These are phyloP conservation scores for Alethe diademata DNA, from an alignment of 2,113 vertebrate species.

Conservation along the genomic window DNA sequence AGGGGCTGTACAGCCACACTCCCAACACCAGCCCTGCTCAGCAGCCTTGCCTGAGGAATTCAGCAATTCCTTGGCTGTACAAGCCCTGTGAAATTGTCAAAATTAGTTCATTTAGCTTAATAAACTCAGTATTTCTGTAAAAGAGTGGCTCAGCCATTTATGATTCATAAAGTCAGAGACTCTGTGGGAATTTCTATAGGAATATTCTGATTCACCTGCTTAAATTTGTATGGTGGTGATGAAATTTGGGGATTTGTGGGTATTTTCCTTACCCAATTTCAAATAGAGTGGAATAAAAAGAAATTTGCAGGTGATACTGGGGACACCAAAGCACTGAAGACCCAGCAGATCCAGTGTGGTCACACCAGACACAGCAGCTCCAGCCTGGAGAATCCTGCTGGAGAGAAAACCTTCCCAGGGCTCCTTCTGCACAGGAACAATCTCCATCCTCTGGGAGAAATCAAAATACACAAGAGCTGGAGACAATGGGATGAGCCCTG, in stretches of 20 bases:
- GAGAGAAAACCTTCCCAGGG: background rate
- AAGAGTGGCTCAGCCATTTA: too few relatives aligned
- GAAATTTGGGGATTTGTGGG: background rate
- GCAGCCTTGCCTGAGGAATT: background rate
- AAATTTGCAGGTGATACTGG: background rate
- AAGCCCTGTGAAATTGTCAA: background rate
- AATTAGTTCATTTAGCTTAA: background rate
- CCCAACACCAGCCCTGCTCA: background rate
- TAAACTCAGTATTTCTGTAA: background rate
- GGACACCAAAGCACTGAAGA: background rate
- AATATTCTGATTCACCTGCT: background rate
- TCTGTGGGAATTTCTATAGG: background rate
- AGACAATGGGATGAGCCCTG: background rate
- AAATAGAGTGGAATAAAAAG: background rate
- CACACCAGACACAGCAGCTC: background rate
- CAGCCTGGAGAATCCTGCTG: background rate
- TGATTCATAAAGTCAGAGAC: background rate
- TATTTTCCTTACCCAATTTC: background rate
- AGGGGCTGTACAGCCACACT: background rate
- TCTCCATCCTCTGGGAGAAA: background rate
- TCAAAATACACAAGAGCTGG: background rate
- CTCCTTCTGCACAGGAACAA: background rate
- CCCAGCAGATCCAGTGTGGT: background rate
- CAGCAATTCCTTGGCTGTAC: background rate
- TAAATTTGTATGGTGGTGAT: rapidly evolving